A percentile compares a stretch with the other conserved stretches of the same genome.
These are phyloP conservation scores for Parazoanthus atlanticus DNA, from an alignment of 92 coral and sea anemone species.

Conservation along the genomic window DNA sequence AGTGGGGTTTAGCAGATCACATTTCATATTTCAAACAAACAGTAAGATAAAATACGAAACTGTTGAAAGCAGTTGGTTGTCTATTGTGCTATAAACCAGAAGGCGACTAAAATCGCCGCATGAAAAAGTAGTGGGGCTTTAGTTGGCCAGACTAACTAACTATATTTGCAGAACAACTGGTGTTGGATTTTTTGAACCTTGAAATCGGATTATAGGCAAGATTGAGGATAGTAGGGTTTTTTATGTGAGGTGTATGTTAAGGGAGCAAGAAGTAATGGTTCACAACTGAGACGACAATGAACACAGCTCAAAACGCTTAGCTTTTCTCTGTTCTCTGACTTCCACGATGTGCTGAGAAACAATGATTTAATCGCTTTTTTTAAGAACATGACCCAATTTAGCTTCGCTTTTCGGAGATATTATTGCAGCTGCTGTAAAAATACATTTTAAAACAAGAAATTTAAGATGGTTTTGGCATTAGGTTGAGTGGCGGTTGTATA, in stretches of 20 bases:
- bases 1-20: neutral
- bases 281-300: neutral
- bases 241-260: neutral
- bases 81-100: neutral
- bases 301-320: neutral
- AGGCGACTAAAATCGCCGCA: neutral
- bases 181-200: neutral
- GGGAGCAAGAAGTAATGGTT: neutral
- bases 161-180: neutral
- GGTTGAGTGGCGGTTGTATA: no score
- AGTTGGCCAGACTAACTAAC: neutral
- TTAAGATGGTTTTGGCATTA: neutral
- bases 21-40: neutral
- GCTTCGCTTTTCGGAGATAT: neutral
- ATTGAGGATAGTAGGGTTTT: neutral
- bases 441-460: neutral
- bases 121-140: neutral
- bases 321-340: neutral
- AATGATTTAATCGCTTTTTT: neutral
- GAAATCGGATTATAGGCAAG: neutral
- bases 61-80: slow-evolving; percentile 25
- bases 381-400: neutral
- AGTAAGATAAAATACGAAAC: neutral
- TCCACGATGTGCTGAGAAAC: neutral
- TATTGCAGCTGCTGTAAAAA: neutral